Conservation (phyloP, 1,140 invertebrate species). For the Thaumetopoea pityocampa region DNA sequence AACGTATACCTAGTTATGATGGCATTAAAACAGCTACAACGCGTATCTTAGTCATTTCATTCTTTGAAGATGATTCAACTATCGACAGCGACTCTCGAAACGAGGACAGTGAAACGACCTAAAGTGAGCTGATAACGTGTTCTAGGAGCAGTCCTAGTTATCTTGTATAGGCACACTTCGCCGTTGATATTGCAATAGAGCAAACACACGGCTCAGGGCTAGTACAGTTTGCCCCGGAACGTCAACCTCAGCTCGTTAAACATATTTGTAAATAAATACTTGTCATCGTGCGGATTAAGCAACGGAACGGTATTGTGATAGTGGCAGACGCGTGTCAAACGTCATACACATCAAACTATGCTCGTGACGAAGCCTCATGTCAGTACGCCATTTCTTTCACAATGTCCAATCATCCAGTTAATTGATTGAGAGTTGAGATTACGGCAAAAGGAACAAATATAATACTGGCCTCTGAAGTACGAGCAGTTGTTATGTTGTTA, state of each 20-base stretch:
- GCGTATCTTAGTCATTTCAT: background rate
- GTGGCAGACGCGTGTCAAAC: slow-evolving; percentile 18
- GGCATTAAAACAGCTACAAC: background rate
- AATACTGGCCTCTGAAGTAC: slow-evolving; percentile 9
- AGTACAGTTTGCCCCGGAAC: background rate
- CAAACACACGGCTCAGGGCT: slow-evolving; percentile 16
- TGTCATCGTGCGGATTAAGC: slow-evolving; percentile 26
- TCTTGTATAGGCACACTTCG: slow-evolving; percentile 29
- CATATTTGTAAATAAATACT: slow-evolving; percentile 18
- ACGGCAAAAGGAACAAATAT: slow-evolving; percentile 9
- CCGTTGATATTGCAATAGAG: slow-evolving; percentile 18
- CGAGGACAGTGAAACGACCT: slow-evolving; percentile 56
- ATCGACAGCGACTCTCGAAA: slow-evolving; percentile 31
- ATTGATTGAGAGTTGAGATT: slow-evolving; percentile 18
- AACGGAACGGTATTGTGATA: slow-evolving; percentile 13
- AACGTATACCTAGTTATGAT: slow-evolving; percentile 4
- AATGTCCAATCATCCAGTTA: slow-evolving; percentile 14
- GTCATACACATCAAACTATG: too few relatives aligned
- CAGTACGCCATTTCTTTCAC: slow-evolving; percentile 6
- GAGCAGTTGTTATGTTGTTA: slow-evolving; percentile 21
- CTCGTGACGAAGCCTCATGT: slow-evolving; percentile 9
- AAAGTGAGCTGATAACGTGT: slow-evolving; percentile 52
- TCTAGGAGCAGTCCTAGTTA: slow-evolving; percentile 43
- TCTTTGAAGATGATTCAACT: slow-evolving; percentile 26
- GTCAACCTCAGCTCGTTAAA: slow-evolving; percentile 10